Evolutionary conservation across 2,888 invertebrate genomes (phyloP), one percentile per base, ranked within the genome.

Genomic region (Nezara viridula): DNA sequence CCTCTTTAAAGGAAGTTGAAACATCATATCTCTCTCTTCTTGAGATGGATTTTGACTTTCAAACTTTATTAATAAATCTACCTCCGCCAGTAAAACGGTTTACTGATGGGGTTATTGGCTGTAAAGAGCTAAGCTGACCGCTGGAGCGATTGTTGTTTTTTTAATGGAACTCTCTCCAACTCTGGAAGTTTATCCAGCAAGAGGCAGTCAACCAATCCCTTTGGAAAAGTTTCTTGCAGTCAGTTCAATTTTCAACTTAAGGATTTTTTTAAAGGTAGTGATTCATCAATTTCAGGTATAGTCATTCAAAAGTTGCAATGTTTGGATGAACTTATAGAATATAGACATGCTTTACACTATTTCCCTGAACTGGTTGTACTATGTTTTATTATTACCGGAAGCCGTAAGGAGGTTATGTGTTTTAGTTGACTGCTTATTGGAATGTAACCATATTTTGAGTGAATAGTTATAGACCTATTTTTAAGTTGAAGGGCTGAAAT

Each of bases 11-110:
- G 2, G 19, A 32, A 66, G 16, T 66, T 66, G 32, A 16, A 2
- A 37, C 66, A 19, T 37, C 21, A 37, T 14, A 73, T 21, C 32
- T 3, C 7, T 37, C 66, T 19, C 60, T 60, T 60, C 32, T 60
- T 60, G 27, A 27, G 16, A 60, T 27, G 4, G 16, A 73, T 16
- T 0, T 32, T 73, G 7, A 37, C 37, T 21, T 37, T 21, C 7
- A 73, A 73, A 32, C 66, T 73, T 73, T 37, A 37, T 16, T 37
- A 37, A 73, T 73, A 37, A 73, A 73, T 73, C 66, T 73, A 37
- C 32, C 19, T 37, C 66, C 32, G 37, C 32, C 16, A 10, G 37
- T 21, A 21, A 73, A 73, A 73, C 66, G 37, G 10, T 27, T 60
- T 14, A 60, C 27, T 27, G 37, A 73, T 37, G 21, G 32, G 19